phyloP scores from a whole-genome alignment of 2,797 vertebrate species.

The Cottoperca gobio region DNA sequence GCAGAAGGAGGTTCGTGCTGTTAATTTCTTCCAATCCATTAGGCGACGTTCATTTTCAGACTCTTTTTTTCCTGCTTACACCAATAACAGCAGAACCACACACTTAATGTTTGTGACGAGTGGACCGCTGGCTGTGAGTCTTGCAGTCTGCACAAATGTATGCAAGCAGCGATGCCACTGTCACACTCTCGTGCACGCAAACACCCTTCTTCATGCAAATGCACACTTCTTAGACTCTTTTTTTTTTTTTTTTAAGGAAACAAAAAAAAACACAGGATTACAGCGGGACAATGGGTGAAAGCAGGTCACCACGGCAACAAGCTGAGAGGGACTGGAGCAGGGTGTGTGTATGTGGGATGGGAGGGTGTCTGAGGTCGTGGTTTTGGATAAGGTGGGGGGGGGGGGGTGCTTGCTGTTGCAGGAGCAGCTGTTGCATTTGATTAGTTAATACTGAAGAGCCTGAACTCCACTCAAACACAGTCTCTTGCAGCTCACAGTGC shows the following conservation, averaged over 20 bases:
- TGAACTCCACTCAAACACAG: constrained; percentile 39
- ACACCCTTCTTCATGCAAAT: constrained; percentile 73
- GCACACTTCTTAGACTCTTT: constrained; percentile 59
- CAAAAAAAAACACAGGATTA: constrained; percentile 69
- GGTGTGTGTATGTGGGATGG: constrained; percentile 66
- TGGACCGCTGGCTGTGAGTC: constrained; percentile 55
- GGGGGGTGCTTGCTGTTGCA: constrained; percentile 70
- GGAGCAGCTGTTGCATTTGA: constrained; percentile 91
- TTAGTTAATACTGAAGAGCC: constrained; percentile 83
- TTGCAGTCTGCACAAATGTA: constrained; percentile 60
- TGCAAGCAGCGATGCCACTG: constrained; percentile 54
- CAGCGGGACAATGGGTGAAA: constrained; percentile 78
- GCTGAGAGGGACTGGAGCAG: constrained; percentile 69
- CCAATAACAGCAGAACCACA: constrained; percentile 47
- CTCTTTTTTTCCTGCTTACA: constrained; percentile 42
- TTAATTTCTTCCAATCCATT: constrained; percentile 76
- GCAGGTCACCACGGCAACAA: constrained; percentile 84
- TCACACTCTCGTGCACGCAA: constrained; percentile 50
- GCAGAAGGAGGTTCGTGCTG: constrained; percentile 66
- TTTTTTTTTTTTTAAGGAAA: constrained; percentile 42
- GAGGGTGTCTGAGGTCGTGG: constrained; percentile 72
- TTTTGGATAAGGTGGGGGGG: constrained; percentile 73
- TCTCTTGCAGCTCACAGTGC: constrained; percentile 33
- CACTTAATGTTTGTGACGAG: constrained; percentile 65
- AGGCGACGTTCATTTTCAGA: constrained; percentile 66